Conservation (phyloP, 2,113 vertebrate genomes). For the Coryphaenoides rupestris region DNA sequence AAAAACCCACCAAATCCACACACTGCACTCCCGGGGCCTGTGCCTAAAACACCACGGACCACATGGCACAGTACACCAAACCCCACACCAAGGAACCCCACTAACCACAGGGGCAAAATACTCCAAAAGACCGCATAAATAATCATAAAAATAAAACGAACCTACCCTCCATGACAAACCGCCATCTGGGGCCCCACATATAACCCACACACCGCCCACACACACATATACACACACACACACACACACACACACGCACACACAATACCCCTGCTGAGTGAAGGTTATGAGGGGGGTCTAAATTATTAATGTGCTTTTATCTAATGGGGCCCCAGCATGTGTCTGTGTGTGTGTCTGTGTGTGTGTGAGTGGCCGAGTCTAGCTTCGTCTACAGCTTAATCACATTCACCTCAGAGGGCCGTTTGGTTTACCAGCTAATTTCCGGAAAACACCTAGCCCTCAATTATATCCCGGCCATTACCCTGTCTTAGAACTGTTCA, state of each 20-base stretch:
- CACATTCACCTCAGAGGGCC: conserved; percentile 34
- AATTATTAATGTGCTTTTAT: conserved; percentile 67
- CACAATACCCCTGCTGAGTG: conserved; percentile 44
- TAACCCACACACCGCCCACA: not conserved
- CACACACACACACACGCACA: conserved; percentile 17
- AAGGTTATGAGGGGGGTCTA: conserved; percentile 51
- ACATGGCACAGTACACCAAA: too few species aligned
- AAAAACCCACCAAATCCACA: not conserved
- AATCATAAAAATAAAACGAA: too few species aligned
- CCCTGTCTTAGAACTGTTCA: too few species aligned
- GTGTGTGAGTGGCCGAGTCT: conserved; percentile 13
- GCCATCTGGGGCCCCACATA: too few species aligned
- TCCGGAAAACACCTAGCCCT: not conserved
- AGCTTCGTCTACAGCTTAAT: conserved; percentile 29
- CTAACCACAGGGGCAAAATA: too few species aligned
- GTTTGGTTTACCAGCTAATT: conserved; percentile 40
- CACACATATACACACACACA: conserved; percentile 15
- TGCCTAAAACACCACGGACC: too few species aligned
- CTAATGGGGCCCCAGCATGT: conserved; percentile 47
- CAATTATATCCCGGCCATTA: too few species aligned
- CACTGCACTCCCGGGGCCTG: too few species aligned
- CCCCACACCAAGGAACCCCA: too few species aligned
- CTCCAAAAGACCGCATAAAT: too few species aligned
- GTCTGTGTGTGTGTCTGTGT: conserved; percentile 11
- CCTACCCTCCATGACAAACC: too few species aligned